These are phyloP conservation scores for Marmota monax DNA, from an alignment of 2,113 vertebrate genomes.

Conservation along the genomic window DNA sequence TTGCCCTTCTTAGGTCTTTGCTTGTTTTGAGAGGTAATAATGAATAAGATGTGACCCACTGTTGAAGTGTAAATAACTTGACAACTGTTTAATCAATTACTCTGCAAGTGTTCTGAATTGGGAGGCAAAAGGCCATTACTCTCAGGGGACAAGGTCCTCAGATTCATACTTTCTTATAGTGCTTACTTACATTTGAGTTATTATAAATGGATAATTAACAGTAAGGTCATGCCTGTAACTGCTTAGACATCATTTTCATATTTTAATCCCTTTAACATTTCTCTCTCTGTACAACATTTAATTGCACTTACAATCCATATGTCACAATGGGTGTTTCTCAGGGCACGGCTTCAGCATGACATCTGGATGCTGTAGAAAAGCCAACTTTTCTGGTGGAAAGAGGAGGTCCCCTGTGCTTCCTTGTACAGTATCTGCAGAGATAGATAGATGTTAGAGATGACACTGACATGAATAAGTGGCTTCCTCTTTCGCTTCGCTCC, in stretches of 20 bases:
- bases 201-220: neutral
- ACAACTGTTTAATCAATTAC: neutral
- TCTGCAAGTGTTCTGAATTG: neutral
- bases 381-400: neutral
- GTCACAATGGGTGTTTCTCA: neutral
- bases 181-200: neutral
- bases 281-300: neutral
- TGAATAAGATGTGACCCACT: neutral
- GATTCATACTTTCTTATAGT: neutral
- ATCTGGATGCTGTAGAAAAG: neutral
- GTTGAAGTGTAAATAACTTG: neutral
- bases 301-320: neutral
- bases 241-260: neutral
- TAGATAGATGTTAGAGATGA: neutral
- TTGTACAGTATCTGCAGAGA: neutral
- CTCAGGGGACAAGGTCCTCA: neutral
- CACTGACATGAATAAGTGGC: no score
- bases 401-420: neutral
- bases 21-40: neutral
- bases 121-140: neutral
- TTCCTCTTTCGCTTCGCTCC: no score
- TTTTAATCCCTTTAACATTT: neutral
- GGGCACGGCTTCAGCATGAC: neutral
- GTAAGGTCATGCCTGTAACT: neutral
- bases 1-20: neutral